phyloP scores from a whole-genome alignment of 2,888 invertebrate genomes.

The Troides aeacus region DNA sequence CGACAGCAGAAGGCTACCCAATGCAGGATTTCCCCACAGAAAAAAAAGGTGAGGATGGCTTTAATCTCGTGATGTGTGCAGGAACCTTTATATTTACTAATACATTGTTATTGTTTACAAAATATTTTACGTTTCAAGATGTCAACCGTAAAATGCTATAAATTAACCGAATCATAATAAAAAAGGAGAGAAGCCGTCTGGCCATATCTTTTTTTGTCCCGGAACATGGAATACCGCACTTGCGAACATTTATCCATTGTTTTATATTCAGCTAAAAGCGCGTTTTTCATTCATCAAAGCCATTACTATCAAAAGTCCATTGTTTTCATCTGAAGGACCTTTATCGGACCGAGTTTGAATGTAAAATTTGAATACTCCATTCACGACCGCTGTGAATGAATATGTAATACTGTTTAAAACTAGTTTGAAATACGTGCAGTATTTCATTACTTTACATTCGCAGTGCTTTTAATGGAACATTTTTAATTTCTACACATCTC shows the following conservation, averaged over 20 bases:
- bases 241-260: constrained; percentile 25
- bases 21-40: too few relatives aligned
- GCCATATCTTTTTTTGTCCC: constrained; percentile 14
- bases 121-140: neutral
- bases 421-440: constrained; percentile 20
- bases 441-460: constrained; percentile 25
- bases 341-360: constrained; percentile 27
- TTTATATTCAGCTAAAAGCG: constrained; percentile 27
- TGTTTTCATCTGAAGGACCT: constrained; percentile 29
- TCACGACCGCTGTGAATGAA: constrained; percentile 25
- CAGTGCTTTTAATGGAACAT: constrained; percentile 21
- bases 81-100: neutral
- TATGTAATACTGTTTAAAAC: constrained; percentile 24
- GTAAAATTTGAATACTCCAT: constrained; percentile 25
- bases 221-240: constrained; percentile 21
- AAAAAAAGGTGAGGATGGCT: too few relatives aligned
- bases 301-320: constrained; percentile 30
- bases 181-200: constrained; percentile 16
- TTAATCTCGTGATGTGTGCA: too few relatives aligned
- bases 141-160: neutral
- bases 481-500: constrained; percentile 17
- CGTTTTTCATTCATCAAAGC: constrained; percentile 29
- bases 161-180: constrained; percentile 3
- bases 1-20: too few relatives aligned
- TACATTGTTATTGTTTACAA: neutral